phyloP scores from a whole-genome alignment of 2,888 invertebrate genomes.

The Belgica antarctica region DNA sequence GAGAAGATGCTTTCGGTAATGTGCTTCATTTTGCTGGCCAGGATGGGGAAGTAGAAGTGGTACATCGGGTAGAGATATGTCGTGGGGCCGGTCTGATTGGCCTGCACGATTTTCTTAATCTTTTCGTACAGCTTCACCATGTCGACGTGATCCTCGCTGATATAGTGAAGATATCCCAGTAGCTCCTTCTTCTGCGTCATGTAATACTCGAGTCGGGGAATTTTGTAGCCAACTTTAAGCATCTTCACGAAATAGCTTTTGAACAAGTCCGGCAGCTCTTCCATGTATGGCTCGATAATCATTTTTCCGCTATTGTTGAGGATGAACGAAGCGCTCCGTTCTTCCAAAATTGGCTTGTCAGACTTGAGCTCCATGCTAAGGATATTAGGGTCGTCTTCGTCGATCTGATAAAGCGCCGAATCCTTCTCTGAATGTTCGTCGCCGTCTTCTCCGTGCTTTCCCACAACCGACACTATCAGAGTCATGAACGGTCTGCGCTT shows the following conservation, averaged over 20 bases:
- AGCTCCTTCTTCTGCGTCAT: slow-evolving; percentile 52
- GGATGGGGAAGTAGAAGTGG: slow-evolving; percentile 52
- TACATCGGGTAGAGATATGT: slow-evolving; percentile 54
- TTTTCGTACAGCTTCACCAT: slow-evolving; percentile 51
- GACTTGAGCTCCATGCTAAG: slow-evolving; percentile 41
- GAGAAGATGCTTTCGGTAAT: slow-evolving; percentile 53
- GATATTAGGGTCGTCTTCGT: slow-evolving; percentile 47
- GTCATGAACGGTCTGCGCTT: slow-evolving; percentile 53
- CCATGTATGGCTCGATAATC: slow-evolving; percentile 53
- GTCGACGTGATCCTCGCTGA: slow-evolving; percentile 52
- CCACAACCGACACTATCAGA: slow-evolving; percentile 52
- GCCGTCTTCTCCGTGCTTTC: slow-evolving; percentile 47
- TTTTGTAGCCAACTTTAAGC: slow-evolving; percentile 53
- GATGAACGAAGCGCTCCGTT: slow-evolving; percentile 48
- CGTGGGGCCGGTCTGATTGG: slow-evolving; percentile 52
- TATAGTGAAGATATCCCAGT: slow-evolving; percentile 50
- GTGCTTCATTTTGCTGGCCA: slow-evolving; percentile 50
- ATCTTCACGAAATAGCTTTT: slow-evolving; percentile 51
- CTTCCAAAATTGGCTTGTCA: slow-evolving; percentile 37
- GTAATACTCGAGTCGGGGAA: slow-evolving; percentile 53
- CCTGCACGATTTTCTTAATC: slow-evolving; percentile 50
- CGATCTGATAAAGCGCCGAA: slow-evolving; percentile 49
- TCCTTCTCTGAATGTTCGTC: slow-evolving; percentile 45
- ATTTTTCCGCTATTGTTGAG: slow-evolving; percentile 51
- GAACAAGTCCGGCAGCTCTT: slow-evolving; percentile 51